A percentile compares a stretch with the other conserved stretches of the same genome.
Evolutionary conservation across 2,888 invertebrate species (phyloP).

Genomic region (Girardia tigrina): DNA sequence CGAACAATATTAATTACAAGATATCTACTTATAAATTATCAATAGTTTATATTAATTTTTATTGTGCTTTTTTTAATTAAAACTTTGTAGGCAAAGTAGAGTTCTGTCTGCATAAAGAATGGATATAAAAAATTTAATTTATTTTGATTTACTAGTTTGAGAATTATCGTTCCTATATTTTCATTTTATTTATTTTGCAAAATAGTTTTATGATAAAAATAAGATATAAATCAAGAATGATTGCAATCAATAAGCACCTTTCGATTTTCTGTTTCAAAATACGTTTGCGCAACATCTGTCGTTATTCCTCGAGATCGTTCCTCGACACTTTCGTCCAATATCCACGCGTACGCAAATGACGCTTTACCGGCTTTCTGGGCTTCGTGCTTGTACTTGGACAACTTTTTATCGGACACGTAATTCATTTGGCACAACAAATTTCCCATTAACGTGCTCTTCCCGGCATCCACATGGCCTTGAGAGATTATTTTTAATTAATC

Average conservation of each 20-base stretch:
- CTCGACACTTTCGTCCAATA: conserved; percentile 92
- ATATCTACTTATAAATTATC: too few relatives aligned
- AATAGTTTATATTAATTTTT: too few relatives aligned
- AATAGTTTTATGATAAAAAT: too few relatives aligned
- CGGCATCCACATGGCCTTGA: conserved; percentile 84
- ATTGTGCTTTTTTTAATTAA: too few relatives aligned
- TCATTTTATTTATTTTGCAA: too few relatives aligned
- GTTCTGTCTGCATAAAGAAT: too few relatives aligned
- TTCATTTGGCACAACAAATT: conserved; percentile 62
- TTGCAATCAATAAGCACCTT: background rate
- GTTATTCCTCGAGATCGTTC: conserved; percentile 89
- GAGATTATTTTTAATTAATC: conserved; percentile 49
- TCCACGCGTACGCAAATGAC: conserved; percentile 96
- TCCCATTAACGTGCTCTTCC: conserved; percentile 92
- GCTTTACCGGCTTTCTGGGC: conserved; percentile 81
- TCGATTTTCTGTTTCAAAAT: conserved; percentile 62
- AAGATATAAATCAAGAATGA: too few relatives aligned
- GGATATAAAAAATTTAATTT: too few relatives aligned
- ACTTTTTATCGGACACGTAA: conserved; percentile 39
- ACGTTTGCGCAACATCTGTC: conserved; percentile 87
- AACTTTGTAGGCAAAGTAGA: too few relatives aligned
- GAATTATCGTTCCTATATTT: too few relatives aligned
- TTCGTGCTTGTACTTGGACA: conserved; percentile 30
- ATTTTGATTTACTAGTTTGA: too few relatives aligned
- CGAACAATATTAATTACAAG: too few relatives aligned